phyloP scores from a whole-genome alignment of 1,140 invertebrate genomes.

The Gonatopus flavifemur region DNA sequence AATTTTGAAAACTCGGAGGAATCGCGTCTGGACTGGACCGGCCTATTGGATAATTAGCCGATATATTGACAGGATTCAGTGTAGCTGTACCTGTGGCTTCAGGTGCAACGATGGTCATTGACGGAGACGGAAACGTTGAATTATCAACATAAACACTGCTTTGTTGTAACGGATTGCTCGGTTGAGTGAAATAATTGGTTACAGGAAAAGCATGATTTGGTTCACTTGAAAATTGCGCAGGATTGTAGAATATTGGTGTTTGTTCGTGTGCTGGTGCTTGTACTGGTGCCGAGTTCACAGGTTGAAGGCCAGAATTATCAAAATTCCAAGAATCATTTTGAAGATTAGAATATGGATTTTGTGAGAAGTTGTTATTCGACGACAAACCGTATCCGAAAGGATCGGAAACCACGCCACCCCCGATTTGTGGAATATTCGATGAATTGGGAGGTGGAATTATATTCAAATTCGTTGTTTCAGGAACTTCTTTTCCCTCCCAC shows the following conservation, averaged over 20 bases:
- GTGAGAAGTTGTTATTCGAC: no score
- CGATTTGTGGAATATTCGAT: no score
- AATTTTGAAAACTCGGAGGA: slow-evolving; percentile 47
- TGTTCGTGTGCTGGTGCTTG: slow-evolving; percentile 3
- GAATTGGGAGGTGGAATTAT: no score
- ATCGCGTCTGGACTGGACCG: slow-evolving; percentile 33
- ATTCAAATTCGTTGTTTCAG: no score
- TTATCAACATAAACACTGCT: not conserved
- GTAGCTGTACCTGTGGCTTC: slow-evolving; percentile 50
- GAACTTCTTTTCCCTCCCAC: no score
- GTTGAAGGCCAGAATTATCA: no score
- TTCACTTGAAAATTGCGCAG: slow-evolving; percentile 27
- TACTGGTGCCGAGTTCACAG: slow-evolving; percentile 8
- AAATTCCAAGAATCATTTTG: no score
- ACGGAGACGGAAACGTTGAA: not conserved
- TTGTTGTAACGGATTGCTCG: not conserved
- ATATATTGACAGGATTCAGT: slow-evolving; percentile 47
- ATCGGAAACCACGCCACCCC: no score
- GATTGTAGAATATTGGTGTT: slow-evolving; percentile 35
- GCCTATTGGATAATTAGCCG: slow-evolving; percentile 35
- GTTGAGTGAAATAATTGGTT: not conserved
- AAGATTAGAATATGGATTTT: no score
- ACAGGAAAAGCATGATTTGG: not conserved
- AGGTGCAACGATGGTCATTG: slow-evolving; percentile 32
- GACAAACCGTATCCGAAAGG: no score